Evolutionary conservation across 2,113 vertebrate species (phyloP).

Genomic region (Gambusia affinis): DNA sequence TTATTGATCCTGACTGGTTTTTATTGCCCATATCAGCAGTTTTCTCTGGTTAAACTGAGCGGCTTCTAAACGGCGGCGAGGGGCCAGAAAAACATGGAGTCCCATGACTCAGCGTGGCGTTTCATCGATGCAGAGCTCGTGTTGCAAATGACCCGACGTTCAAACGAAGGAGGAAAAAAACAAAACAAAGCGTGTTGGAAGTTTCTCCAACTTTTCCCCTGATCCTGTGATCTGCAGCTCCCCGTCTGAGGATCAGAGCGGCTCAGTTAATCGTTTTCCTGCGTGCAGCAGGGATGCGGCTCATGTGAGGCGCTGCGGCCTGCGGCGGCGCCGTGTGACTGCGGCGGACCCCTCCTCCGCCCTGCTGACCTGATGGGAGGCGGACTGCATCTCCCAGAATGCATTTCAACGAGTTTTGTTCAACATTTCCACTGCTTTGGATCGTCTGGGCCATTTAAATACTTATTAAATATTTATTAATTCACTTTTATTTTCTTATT

Average conservation of each 20-base stretch:
- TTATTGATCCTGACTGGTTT: not conserved
- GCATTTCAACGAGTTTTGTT: not conserved
- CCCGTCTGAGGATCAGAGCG: not conserved
- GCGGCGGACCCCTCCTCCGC: not conserved
- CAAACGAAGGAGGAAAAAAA: not conserved
- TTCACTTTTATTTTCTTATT: no score
- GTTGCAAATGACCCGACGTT: not conserved
- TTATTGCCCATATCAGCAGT: not conserved
- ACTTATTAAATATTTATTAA: no score
- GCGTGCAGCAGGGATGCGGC: slow-evolving; percentile 4
- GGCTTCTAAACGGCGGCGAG: not conserved
- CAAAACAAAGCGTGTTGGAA: no score
- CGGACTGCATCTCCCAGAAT: not conserved
- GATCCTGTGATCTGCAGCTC: not conserved
- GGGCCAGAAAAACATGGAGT: not conserved
- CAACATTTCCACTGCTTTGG: not conserved
- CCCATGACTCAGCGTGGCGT: slow-evolving; percentile 12
- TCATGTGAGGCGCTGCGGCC: slow-evolving; percentile 23
- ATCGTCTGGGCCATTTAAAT: no score
- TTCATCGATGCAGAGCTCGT: slow-evolving; percentile 1
- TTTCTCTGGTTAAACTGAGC: not conserved
- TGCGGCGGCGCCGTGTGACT: slow-evolving; percentile 16
- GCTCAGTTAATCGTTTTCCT: not conserved
- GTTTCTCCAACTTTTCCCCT: not conserved
- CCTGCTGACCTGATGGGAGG: no score